Evolutionary conservation across 2,113 vertebrate genomes (phyloP), one percentile per base, ranked within the genome.

Genomic region (Lynx canadensis): DNA sequence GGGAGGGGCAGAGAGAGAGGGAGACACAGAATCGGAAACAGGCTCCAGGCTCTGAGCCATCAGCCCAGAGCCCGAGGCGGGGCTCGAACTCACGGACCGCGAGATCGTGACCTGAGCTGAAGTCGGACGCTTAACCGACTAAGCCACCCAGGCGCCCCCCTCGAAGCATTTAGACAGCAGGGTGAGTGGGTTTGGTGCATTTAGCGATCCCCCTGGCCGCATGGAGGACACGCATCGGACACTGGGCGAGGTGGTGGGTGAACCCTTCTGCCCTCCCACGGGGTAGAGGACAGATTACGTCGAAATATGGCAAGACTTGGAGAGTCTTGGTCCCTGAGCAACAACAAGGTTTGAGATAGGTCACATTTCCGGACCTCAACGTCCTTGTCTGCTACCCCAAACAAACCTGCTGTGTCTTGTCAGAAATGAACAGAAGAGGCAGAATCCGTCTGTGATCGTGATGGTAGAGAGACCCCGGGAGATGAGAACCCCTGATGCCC

Each of bases 161-260:
- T 4, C 19, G 89, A 33, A 60, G 48, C 5, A 0, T 88, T 55
- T 55, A n/a, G 29, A 45, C 8, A 25, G 41, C 50, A 66, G 78
- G 82, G 14, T 1, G 38, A n/a, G 16, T 41, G 50, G 38, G 12
- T 36, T 27, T n/a, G 57, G 15, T 11, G 57, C 27, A 45, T 36
- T 29, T 23, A 11, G 23, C 18, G 48, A 52, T 11, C 11, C 0
- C 36, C 69, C 81, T 71, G 55, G 31, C 29, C 38, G 36, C 13
- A 3, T 12, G 0, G 25, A 60, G 29, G 45, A 52, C n/a, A 63
- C 27, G 0, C 0, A 23, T 1, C 1, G 5, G 33, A 38, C 55
- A 7, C 1, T 25, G n/a, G 48, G 45, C 1, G 55, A 48, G 55
- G 10, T 2, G 36, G 27, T 1, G 4, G 45, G 45, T n/a, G 80